Evolutionary conservation across 2,113 vertebrate species (phyloP).

Genomic region (Prietella phreatophila): DNA sequence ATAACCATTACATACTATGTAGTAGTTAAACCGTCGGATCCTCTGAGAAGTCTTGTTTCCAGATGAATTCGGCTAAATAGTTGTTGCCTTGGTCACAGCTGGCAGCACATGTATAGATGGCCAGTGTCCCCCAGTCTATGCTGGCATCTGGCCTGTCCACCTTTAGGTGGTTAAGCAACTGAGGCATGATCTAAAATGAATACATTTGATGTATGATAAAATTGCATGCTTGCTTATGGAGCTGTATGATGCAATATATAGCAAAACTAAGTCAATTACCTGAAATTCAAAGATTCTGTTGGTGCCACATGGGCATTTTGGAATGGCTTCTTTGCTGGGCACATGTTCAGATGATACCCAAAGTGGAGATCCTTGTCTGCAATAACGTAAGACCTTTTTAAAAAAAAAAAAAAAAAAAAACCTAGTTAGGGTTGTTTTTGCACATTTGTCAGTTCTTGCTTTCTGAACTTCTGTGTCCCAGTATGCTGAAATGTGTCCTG

Average conservation of each 20-base stretch:
- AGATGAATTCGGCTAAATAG: constrained; percentile 86
- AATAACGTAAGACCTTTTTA: constrained; percentile 87
- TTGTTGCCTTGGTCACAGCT: constrained; percentile 75
- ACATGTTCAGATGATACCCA: constrained; percentile 87
- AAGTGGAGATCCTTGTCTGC: constrained; percentile 77
- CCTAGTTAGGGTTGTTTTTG: background rate
- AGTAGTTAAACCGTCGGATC: constrained; percentile 43
- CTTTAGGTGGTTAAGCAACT: constrained; percentile 86
- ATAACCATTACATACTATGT: background rate
- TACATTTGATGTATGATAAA: background rate
- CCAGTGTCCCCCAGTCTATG: constrained; percentile 90
- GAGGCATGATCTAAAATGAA: constrained; percentile 88
- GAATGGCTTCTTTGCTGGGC: constrained; percentile 81
- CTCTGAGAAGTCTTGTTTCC: constrained; percentile 86
- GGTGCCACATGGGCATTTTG: constrained; percentile 84
- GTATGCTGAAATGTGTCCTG: background rate
- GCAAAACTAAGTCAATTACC: constrained; percentile 65
- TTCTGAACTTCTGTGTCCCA: background rate
- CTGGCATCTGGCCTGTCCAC: constrained; percentile 84
- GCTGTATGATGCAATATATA: background rate
- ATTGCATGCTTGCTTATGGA: background rate
- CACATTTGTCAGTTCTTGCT: background rate
- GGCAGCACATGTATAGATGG: constrained; percentile 81
- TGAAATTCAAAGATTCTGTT: constrained; percentile 92
- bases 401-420: background rate